Evolutionary conservation across 2,797 vertebrate species (phyloP).

Genomic region (Chelon labrosus): DNA sequence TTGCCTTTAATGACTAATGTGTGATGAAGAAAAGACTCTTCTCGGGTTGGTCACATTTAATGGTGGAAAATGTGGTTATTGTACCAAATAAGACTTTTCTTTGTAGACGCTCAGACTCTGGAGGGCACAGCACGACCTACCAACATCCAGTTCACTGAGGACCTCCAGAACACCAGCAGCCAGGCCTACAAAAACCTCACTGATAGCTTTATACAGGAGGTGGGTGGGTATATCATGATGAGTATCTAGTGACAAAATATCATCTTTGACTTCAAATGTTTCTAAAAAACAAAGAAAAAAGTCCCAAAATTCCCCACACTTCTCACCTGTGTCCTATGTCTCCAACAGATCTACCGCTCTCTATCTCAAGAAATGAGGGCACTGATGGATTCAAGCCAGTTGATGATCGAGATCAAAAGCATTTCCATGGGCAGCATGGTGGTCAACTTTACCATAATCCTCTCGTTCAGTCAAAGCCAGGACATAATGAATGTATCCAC

Average conservation of each 20-base stretch:
- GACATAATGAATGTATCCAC: constrained; percentile 69
- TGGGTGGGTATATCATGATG: constrained; percentile 78
- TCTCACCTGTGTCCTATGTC: background rate
- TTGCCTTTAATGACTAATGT: constrained; percentile 3
- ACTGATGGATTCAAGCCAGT: constrained; percentile 77
- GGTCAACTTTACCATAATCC: constrained; percentile 81
- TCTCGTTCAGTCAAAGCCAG: constrained; percentile 60
- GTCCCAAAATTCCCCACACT: background rate
- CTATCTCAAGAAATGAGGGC: constrained; percentile 69
- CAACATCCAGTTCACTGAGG: constrained; percentile 76
- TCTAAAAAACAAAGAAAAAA: background rate
- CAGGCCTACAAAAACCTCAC: constrained; percentile 80
- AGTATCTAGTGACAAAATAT: background rate
- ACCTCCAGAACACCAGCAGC: constrained; percentile 81
- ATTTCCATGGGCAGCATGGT: constrained; percentile 84
- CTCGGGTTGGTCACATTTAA: constrained; percentile 7
- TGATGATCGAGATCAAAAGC: constrained; percentile 80
- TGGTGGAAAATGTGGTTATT: constrained; percentile 6
- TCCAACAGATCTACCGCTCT: constrained; percentile 79
- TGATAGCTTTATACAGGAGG: constrained; percentile 77
- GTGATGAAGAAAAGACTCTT: constrained; percentile 9
- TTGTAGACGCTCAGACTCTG: constrained; percentile 84
- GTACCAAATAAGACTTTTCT: constrained; percentile 31
- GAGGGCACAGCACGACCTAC: constrained; percentile 77
- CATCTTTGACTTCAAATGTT: background rate